Base-by-base conservation (phyloP, 2,888 invertebrate species). In the Callyntrura sp. region DNA sequence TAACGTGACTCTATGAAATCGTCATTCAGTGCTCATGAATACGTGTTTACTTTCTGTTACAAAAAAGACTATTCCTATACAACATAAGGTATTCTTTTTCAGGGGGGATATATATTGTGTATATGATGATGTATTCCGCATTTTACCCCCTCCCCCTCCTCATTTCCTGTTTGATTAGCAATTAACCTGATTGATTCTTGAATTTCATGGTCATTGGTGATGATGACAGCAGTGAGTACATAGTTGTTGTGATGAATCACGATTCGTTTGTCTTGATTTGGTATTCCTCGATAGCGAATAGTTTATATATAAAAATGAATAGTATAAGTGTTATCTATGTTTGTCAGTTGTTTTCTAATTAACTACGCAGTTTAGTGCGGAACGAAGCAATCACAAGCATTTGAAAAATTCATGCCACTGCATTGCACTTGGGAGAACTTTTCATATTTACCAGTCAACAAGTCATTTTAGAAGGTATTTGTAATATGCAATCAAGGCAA, bases 161-260 rank as follows among this genome's bases (percentile, higher is more conserved):
- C 79, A 86, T 81, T 86, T 86, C 86, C 86, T 86, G 86, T 79
- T 86, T 86, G 79, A 68, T 86, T 65, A 79, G 68, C 79, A 79
- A 79, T 86, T 86, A 86, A 86, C 86, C 79, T 86, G 68, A 79
- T 86, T 86, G 65, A 51, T 76, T 78, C 57, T 65, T 25, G 5
- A 51, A n/a, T 79, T 86, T 81, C 79, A 86, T 79, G 86, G 86
- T 57, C 79, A 84, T 70, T 35, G 35, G 8, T 28, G 43, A 23
- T 43, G 0, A 68, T 14, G 25, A 9, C 20, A 28, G n/a, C 8
- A 68, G 17, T 51, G 14, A 51, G 51, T 11, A 51, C 51, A 51
- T 6, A 35, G n/a, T 6, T 35, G 35, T 35, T 35, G 35, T 35
- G 35, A 6, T 35, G 35, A 35, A 35, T 35, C 35, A 35, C 35